phyloP scores from a whole-genome alignment of 2,797 vertebrate genomes.

The Loris lydekkerianus region DNA sequence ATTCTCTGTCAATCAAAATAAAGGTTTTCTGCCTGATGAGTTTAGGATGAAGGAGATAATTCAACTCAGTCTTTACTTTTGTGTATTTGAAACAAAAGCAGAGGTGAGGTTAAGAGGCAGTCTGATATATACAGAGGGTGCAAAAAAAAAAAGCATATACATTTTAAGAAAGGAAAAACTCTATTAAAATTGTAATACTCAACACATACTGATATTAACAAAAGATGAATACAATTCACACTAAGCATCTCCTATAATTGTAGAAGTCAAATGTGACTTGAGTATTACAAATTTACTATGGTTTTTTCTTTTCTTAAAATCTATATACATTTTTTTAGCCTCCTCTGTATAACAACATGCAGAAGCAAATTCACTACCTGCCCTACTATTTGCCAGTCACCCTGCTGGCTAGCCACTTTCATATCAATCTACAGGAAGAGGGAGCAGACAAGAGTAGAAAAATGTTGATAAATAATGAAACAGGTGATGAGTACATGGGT shows the following conservation, averaged over 20 bases:
- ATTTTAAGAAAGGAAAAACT: no score
- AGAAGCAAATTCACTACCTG: neutral
- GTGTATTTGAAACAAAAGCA: neutral
- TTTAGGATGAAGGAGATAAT: neutral
- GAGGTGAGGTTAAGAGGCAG: neutral
- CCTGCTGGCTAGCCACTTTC: neutral
- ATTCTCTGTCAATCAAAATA: neutral
- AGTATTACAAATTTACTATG: no score
- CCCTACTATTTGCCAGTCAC: neutral
- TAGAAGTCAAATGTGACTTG: no score
- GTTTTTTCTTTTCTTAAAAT: no score
- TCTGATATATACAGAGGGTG: no score
- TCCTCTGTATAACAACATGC: neutral
- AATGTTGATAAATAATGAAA: slow-evolving; percentile 10
- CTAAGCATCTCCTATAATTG: no score
- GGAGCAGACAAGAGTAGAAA: neutral
- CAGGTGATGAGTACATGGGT: neutral
- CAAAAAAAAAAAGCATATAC: no score
- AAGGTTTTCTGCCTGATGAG: slow-evolving; percentile 17
- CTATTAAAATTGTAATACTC: no score
- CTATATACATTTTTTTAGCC: no score
- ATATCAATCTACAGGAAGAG: neutral
- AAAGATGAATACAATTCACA: no score
- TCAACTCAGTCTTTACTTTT: neutral
- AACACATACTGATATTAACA: no score